Evolutionary conservation across 2,888 invertebrate genomes (phyloP).

Genomic region (Macroteleia sp.): DNA sequence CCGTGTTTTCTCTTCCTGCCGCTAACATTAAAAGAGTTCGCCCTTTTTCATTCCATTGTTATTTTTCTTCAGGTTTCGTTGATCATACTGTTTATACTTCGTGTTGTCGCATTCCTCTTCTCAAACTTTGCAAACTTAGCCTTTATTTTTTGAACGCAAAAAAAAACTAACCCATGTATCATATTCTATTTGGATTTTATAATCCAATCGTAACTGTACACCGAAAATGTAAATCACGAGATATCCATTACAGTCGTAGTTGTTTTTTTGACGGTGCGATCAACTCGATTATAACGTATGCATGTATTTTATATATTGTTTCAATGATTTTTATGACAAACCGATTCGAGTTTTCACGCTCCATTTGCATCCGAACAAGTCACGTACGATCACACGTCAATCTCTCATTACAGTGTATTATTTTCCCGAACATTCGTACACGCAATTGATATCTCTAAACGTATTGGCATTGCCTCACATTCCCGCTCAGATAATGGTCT

Average conservation of each 20-base stretch:
- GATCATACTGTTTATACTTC: constrained; percentile 10
- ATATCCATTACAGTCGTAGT: neutral
- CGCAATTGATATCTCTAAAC: constrained; percentile 51
- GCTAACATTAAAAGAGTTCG: constrained; percentile 21
- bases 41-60: constrained; percentile 35
- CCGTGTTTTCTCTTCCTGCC: constrained; percentile 51
- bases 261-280: constrained; percentile 17
- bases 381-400: constrained; percentile 54
- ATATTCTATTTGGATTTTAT: too few relatives aligned
- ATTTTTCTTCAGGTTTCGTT: constrained; percentile 19
- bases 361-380: constrained; percentile 50
- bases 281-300: constrained; percentile 41
- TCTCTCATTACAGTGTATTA: constrained; percentile 42
- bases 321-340: constrained; percentile 27
- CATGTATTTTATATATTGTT: constrained; percentile 35
- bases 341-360: constrained; percentile 50
- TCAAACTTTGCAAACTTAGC: constrained; percentile 8
- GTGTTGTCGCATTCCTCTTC: constrained; percentile 6
- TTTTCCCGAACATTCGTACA: constrained; percentile 36
- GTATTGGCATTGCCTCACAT: constrained; percentile 43
- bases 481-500: constrained; percentile 43
- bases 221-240: too few relatives aligned
- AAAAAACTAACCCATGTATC: too few relatives aligned
- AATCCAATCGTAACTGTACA: too few relatives aligned
- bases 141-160: too few relatives aligned